Base-by-base conservation (phyloP, 1,140 invertebrate genomes). In the Drosophila tsacasi region DNA sequence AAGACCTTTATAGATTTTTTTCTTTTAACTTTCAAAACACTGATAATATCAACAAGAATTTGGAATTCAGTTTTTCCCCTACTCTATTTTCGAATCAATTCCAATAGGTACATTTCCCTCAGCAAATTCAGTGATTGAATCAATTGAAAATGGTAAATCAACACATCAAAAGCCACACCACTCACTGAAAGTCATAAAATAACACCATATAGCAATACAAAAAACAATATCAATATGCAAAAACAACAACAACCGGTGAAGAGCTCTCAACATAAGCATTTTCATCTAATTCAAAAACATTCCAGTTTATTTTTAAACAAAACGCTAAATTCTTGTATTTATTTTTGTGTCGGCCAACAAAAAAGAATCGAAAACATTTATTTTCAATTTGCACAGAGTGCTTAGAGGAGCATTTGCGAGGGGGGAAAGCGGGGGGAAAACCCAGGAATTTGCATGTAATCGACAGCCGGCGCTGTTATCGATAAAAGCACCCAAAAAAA, bases 281-380 rank as follows among this genome's bases (percentile, higher is more conserved):
- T 82, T 78, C 63, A 76, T 81, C 85, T 82, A 85, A 90, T 90
- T 85, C 75, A 76, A 81, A 82, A 76, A 82, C 85, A 90, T 90
- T 91, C 85, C 85, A 91, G 76, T 90, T 90, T 90, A 91, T 91
- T 90, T 90, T 82, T 91, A 82, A 90, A 74, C 76, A 79, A 76
- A 68, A 82, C 82, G 82, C 85, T 75, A 90, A 76, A 90, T 90
- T 91, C 82, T 82, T 91, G 50, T 30, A 85, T 80, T 82, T 90
- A 90, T 90, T 90, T 90, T 79, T 66, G 83, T 73, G 30, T 32
- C 57, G 44, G 55, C 44, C 54, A 23, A 75, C 27, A 83, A 65
- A 64, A 66, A 67, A 60, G 67, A 67, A 65, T 40, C 39, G 61
- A 67, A 76, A 19, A 30, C 52, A 61, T 65, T 67, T 69, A 69